These are phyloP conservation scores for Cristatella mucedo DNA, from an alignment of 2,888 invertebrate species.

Conservation along the genomic window DNA sequence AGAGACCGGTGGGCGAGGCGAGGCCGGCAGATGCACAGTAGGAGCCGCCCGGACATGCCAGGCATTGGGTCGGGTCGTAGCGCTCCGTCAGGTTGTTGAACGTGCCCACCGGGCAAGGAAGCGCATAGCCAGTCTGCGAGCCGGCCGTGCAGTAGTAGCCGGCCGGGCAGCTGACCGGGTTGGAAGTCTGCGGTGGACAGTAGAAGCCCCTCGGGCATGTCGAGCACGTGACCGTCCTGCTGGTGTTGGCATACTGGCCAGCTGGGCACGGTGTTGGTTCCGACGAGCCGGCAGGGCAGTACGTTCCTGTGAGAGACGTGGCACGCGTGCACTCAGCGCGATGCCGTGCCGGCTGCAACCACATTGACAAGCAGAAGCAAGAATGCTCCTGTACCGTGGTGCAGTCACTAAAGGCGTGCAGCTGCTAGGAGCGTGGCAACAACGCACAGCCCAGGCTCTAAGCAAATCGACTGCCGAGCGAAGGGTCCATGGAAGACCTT, in stretches of 20 bases:
- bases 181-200: slow-evolving; percentile 25
- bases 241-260: slow-evolving; percentile 20
- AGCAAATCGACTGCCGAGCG: too few species aligned
- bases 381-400: too few species aligned
- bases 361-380: too few species aligned
- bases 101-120: slow-evolving; percentile 26
- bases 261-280: slow-evolving; percentile 20
- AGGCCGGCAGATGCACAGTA: slow-evolving; percentile 29
- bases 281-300: slow-evolving; percentile 20
- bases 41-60: slow-evolving; percentile 27
- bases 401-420: too few species aligned
- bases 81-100: slow-evolving; percentile 28
- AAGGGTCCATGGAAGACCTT: too few species aligned
- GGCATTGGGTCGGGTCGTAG: slow-evolving; percentile 17
- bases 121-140: slow-evolving; percentile 13
- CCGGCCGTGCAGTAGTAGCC: slow-evolving; percentile 24
- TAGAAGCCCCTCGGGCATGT: slow-evolving; percentile 26
- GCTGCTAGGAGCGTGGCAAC: too few species aligned
- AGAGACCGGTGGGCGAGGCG: slow-evolving; percentile 21
- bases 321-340: too few species aligned
- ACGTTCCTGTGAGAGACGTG: slow-evolving; percentile 20
- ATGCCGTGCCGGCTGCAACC: too few species aligned
- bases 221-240: slow-evolving; percentile 19
- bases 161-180: slow-evolving; percentile 23
- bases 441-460: too few species aligned